Evolutionary conservation across 1,140 invertebrate species (phyloP), one percentile per base, ranked within the genome.

Genomic region (Drosophila auraria): DNA sequence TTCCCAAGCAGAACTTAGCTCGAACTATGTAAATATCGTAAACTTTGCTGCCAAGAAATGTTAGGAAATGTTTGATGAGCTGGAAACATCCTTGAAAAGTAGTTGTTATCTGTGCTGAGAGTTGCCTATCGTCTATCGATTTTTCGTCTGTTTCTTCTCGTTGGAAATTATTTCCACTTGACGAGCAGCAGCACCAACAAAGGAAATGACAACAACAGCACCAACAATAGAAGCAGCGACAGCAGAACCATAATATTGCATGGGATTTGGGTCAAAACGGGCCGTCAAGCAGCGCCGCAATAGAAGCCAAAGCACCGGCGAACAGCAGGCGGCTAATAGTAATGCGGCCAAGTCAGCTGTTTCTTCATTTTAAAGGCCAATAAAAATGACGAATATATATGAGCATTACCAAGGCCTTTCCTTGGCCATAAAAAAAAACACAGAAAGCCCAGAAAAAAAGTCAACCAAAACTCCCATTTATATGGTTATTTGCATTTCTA

Each of bases 151-250:
- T 44, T 38, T 42, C 68, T 53, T 44, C 69, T 53, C 58, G 70
- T 38, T 72, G 69, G 45, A 73, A 73, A 73, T 73, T 73, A 73
- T 73, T 73, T 73, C 70, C 70, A 73, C 70, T 73, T 73, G 70
- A 73, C 70, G 66, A 47, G 68, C 63, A 27, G 54, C 47, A 56
- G 50, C 33, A 51, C 36, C 63, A 70, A 70, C 66, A 53, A 66
- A 33, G n/a, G 44, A 11, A 56, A 54, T 2, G 20, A 23, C 62
- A 56, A 36, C 58, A 51, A 25, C 3, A 49, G n/a, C 42, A 44
- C n/a, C 27, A 30, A 30, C 14, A 15, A 7, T 15, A 58, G 42
- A 4, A 20, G 12, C 36, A 57, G 51, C 65, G 44, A 51, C 66
- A 73, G 68, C 63, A 45, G 66, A 72, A 73, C 70, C 54, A 73